Percentiles rank a stretch among this genome's conserved stretches.
phyloP scores from a whole-genome alignment of 2,113 vertebrate species.

The Chloropsis cyanopogon region DNA sequence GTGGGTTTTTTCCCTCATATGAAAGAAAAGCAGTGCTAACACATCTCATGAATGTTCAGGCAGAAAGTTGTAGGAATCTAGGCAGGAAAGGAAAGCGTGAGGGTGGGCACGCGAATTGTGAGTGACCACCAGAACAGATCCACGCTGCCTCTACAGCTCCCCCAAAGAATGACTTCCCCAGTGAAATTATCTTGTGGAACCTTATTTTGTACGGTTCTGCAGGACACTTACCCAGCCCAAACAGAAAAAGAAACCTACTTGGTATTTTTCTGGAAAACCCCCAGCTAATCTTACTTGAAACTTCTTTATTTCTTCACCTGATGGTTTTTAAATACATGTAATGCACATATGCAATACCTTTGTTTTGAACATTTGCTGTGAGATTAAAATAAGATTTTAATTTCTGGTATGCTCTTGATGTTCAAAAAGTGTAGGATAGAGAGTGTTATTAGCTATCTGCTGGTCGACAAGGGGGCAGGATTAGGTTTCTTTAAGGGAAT shows the following conservation, averaged over 20 bases:
- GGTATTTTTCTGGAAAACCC: neutral
- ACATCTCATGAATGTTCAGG: neutral
- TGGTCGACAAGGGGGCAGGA: conserved; percentile 80
- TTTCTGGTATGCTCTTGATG: conserved; percentile 69
- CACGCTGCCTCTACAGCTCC: neutral
- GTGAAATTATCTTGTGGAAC: neutral
- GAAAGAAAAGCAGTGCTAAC: neutral
- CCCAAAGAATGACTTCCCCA: neutral
- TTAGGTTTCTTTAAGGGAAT: conserved; percentile 90
- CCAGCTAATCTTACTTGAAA: neutral
- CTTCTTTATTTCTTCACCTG: conserved; percentile 53
- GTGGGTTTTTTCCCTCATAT: rapidly evolving
- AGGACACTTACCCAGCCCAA: neutral
- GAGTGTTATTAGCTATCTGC: conserved; percentile 74
- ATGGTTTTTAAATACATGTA: neutral
- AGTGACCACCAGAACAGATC: neutral
- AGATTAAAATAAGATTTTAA: conserved; percentile 69
- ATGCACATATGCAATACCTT: neutral
- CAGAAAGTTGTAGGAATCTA: neutral
- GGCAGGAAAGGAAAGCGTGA: neutral
- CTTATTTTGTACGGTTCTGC: neutral
- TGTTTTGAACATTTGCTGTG: conserved; percentile 60
- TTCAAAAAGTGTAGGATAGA: conserved; percentile 62
- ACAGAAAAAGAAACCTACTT: neutral
- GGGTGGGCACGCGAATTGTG: neutral